phyloP scores from a whole-genome alignment of 2,888 invertebrate species.

The Nomada goodeniana region DNA sequence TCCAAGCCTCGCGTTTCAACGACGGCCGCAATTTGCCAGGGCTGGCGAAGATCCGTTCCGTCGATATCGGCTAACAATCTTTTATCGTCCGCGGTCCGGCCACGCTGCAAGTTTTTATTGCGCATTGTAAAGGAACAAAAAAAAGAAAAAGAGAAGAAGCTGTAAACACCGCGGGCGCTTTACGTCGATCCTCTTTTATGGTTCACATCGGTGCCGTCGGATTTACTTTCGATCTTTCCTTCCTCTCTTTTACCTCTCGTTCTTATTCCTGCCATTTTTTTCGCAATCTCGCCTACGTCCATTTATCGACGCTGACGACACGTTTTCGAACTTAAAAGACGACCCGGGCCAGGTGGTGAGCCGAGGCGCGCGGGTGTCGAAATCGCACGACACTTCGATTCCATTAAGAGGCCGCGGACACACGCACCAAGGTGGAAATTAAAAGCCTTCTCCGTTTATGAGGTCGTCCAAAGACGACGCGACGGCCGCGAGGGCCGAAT shows the following conservation, averaged over 20 bases:
- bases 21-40: slow-evolving; percentile 11
- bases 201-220: slow-evolving; percentile 5
- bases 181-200: slow-evolving; percentile 31
- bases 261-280: not conserved
- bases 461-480: not conserved
- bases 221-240: slow-evolving; percentile 11
- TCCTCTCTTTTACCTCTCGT: too few species aligned
- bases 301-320: not conserved
- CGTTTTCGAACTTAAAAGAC: not conserved
- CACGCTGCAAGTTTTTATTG: slow-evolving; percentile 39
- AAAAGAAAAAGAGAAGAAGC: not conserved
- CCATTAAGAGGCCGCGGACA: too few species aligned
- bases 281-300: not conserved
- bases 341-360: too few species aligned
- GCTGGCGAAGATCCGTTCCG: slow-evolving; percentile 22
- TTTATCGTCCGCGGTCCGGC: slow-evolving; percentile 33
- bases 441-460: not conserved
- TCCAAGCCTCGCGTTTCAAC: not conserved
- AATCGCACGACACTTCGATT: too few species aligned
- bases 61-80: slow-evolving; percentile 53
- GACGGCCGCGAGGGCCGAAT: not conserved
- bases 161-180: slow-evolving; percentile 7
- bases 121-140: slow-evolving; percentile 16
- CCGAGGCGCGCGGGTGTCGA: too few species aligned
- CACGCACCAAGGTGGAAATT: not conserved